Conservation (phyloP, 2,888 invertebrate genomes). For the Spisula solida region DNA sequence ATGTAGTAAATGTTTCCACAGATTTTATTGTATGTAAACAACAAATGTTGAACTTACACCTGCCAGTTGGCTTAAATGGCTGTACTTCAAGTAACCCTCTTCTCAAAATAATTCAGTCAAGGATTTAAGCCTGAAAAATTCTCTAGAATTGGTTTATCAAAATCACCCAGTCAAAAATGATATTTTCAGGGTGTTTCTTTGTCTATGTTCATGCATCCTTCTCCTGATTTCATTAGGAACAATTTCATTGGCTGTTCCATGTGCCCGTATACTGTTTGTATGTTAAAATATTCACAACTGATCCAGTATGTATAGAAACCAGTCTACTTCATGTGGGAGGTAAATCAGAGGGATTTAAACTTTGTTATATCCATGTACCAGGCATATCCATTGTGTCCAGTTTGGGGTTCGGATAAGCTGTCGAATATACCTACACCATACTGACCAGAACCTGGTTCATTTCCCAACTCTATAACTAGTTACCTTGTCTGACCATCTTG, state of each 20-base stretch:
- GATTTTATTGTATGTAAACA: too few species aligned
- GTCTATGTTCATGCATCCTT: constrained; percentile 7
- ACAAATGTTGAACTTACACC: too few species aligned
- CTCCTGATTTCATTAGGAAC: background rate
- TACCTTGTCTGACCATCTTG: background rate
- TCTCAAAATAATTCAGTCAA: constrained; percentile 11
- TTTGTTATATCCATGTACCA: background rate
- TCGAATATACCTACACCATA: background rate
- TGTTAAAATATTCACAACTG: constrained; percentile 21
- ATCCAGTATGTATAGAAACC: constrained; percentile 3
- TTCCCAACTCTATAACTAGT: background rate
- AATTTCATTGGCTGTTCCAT: background rate
- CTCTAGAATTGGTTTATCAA: constrained; percentile 25
- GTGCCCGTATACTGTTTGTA: constrained; percentile 14
- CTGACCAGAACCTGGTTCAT: background rate
- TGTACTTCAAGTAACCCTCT: background rate
- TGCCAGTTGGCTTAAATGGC: too few species aligned
- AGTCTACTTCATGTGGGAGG: background rate
- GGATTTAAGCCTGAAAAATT: background rate
- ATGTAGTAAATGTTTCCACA: too few species aligned
- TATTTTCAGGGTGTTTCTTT: constrained; percentile 11
- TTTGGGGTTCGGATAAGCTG: background rate
- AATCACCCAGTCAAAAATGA: constrained; percentile 16
- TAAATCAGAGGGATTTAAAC: background rate
- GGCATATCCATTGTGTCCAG: background rate